Evolutionary conservation across 2,797 vertebrate genomes (phyloP), one percentile per base, ranked within the genome.

Genomic region (Falco columbarius): DNA sequence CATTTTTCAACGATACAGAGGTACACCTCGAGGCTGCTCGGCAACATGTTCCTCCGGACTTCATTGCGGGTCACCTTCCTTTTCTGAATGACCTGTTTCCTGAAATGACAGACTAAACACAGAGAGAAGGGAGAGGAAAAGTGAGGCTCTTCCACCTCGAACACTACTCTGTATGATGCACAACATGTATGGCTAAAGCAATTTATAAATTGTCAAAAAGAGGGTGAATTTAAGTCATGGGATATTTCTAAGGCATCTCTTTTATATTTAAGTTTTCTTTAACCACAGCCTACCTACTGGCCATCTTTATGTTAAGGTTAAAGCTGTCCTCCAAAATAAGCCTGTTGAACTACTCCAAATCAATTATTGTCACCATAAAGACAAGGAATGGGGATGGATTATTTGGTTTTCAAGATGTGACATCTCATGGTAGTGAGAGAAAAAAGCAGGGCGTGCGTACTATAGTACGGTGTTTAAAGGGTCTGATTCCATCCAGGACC

Each of bases 321-420:
- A 93, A 90, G 66, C 52, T 90, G 65, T 93, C 36, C 46, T 94
- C 54, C 40, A 71, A 93, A 92, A 88, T 19, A 86, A 68, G 42
- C 26, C 47, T 51, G n/a, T 18, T 73, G 32, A 94, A 73, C 16
- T 73, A 81, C 75, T 46, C 23, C 38, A 72, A 67, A 72, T 71
- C 86, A 80, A 85, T 80, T 73, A 66, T 22, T 34, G 61, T 59
- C 7, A 20, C 23, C 61, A 18, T 26, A 49, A 77, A 38, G 51
- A 79, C 44, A 95, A 80, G 17, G 14, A 90, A 52, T 56, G 89
- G 23, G 20, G 34, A 82, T 49, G n/a, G 46, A 46, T 56, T 85
- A 85, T 20, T 72, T 61, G 42, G 8, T 76, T 92, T 93, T 82
- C 68, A 89, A 83, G 75, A 47, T 19, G 24, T 13, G 26, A 7